phyloP scores from a whole-genome alignment of 2,797 vertebrate species.

The Pseudopleuronectes americanus region DNA sequence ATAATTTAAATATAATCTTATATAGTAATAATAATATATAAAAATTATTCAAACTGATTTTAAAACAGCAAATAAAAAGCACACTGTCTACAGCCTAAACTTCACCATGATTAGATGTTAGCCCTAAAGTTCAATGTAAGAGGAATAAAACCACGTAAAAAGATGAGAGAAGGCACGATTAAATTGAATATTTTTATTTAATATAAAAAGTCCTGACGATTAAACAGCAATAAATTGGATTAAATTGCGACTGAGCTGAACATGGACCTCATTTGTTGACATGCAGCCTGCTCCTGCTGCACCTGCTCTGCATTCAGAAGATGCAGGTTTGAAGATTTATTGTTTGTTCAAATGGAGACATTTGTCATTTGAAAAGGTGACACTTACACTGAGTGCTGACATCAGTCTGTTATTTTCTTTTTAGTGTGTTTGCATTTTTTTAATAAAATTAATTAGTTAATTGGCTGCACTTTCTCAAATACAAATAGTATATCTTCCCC shows the following conservation, averaged over 20 bases:
- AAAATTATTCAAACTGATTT: slow-evolving; percentile 4
- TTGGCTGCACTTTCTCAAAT: neutral
- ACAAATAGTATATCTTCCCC: neutral
- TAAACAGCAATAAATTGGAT: slow-evolving; percentile 1
- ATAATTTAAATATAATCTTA: neutral
- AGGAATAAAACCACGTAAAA: neutral
- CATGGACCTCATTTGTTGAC: slow-evolving; percentile 10
- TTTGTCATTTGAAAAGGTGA: slow-evolving; percentile 13
- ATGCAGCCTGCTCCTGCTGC: neutral
- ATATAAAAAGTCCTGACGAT: neutral
- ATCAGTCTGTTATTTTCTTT: neutral
- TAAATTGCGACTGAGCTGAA: neutral
- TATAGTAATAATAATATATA: neutral
- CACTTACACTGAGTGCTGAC: neutral
- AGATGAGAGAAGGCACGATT: neutral
- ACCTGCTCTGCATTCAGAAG: neutral
- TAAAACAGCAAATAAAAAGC: slow-evolving; percentile 7
- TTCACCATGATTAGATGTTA: neutral
- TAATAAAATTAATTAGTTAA: neutral
- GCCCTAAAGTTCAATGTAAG: neutral
- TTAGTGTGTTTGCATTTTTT: neutral
- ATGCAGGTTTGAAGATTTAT: neutral
- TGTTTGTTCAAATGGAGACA: neutral
- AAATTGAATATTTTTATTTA: neutral
- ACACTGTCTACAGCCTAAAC: neutral